Conservation (phyloP, 2,888 invertebrate species). For the Drosophila tripunctata region DNA sequence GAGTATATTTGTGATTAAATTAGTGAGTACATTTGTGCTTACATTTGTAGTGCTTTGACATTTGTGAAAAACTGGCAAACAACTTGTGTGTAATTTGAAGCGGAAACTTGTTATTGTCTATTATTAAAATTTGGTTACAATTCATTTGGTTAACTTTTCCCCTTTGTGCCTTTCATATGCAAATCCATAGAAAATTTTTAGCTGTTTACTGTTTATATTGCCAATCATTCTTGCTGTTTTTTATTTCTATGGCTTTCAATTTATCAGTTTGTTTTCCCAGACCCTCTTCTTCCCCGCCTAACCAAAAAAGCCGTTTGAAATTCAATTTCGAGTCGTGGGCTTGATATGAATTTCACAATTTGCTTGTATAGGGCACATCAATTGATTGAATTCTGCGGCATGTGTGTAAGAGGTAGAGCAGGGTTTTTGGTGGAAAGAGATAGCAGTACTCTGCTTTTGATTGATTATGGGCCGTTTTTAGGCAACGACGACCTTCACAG, state of each 20-base stretch:
- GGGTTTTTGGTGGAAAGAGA: neutral
- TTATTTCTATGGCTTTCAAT: slow-evolving; percentile 52
- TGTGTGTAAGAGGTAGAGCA: slow-evolving; percentile 1
- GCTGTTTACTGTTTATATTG: slow-evolving; percentile 57
- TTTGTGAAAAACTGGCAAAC: slow-evolving; percentile 5
- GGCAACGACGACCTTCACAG: slow-evolving; percentile 29
- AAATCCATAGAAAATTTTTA: slow-evolving; percentile 38
- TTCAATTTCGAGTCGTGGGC: slow-evolving; percentile 53
- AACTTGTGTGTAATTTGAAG: slow-evolving; percentile 14
- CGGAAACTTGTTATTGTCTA: slow-evolving; percentile 14
- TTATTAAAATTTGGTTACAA: slow-evolving; percentile 41
- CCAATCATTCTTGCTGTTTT: too few species aligned
- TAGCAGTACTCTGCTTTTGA: slow-evolving; percentile 36
- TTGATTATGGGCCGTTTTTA: slow-evolving; percentile 53
- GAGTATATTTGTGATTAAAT: too few species aligned
- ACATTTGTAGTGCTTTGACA: neutral
- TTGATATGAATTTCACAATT: slow-evolving; percentile 66
- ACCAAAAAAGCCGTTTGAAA: slow-evolving; percentile 25
- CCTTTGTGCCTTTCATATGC: slow-evolving; percentile 40
- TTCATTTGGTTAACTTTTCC: slow-evolving; percentile 24
- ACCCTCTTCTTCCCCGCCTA: neutral
- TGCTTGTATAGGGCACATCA: slow-evolving; percentile 47
- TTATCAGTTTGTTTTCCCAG: slow-evolving; percentile 38
- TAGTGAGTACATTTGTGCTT: too few species aligned
- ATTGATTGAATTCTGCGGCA: slow-evolving; percentile 63